Evolutionary conservation across 2,797 vertebrate genomes (phyloP).

Genomic region (Alcedo quadribrachys): DNA sequence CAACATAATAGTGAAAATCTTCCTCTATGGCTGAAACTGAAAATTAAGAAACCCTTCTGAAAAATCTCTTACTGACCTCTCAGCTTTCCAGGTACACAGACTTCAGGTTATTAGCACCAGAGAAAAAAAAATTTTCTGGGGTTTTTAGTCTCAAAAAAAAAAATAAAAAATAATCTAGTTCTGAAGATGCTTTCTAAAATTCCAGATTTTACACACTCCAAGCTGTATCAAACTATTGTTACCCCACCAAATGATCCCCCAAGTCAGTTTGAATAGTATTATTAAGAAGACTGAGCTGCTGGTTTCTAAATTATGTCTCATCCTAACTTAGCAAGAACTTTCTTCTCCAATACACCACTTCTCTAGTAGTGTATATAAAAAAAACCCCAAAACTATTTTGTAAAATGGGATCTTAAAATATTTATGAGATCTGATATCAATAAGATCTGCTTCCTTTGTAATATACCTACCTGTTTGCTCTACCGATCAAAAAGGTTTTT

Average conservation of each 20-base stretch:
- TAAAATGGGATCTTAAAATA: background rate
- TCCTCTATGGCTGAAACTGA: background rate
- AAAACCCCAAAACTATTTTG: background rate
- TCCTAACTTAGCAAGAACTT: background rate
- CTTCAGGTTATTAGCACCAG: background rate
- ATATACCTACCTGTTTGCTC: background rate
- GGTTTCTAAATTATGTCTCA: background rate
- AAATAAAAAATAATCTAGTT: background rate
- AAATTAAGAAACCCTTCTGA: background rate
- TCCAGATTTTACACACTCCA: background rate
- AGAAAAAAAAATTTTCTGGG: background rate
- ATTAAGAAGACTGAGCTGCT: background rate
- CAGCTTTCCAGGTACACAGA: background rate
- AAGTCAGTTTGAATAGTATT: background rate
- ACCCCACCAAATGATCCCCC: background rate
- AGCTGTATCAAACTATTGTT: background rate
- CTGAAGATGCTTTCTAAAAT: background rate
- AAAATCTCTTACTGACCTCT: background rate
- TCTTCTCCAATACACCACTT: background rate
- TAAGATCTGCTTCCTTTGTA: background rate
- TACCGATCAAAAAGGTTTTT: background rate
- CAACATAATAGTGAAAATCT: background rate
- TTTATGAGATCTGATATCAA: background rate
- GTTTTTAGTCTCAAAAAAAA: background rate
- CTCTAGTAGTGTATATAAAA: background rate